Base-by-base conservation (phyloP, 2,888 invertebrate genomes). In the Cecidostiba fungosa region DNA sequence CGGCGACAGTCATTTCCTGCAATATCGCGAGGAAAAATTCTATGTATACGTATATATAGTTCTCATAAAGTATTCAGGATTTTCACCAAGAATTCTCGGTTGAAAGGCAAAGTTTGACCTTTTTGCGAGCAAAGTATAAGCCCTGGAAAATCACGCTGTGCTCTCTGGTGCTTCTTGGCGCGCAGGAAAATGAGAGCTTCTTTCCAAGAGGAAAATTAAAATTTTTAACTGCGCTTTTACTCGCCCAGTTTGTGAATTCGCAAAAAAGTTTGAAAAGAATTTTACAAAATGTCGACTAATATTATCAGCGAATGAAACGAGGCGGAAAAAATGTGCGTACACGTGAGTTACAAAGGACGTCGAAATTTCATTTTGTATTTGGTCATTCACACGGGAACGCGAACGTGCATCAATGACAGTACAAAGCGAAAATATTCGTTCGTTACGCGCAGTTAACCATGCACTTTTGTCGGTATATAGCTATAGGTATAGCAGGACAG, bases 391-490 rank as follows among this genome's bases (percentile, higher is more conserved):
- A 1, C 59, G 26, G 6, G 0, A 6, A 74, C 19, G 3, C 19
- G 29, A 50, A 47, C 29, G 16, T 3, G 14, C 16, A 16, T 19
- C 1, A 8, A 8, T 8, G 29, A 47, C 47, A 29, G 47, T 12
- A 74, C 47, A 74, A 29, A 74, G 50, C 74, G 47, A 50, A 50
- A 50, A 74, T 74, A 26, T 74, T 47, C 47, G 26, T 3, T 29
- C 47, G 73, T 73, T 73, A 73, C 73, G 73, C 73, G 29, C 73
- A 47, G 73, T 74, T 74, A 74, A 47, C 47, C 73, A 74, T 76
- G 14, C 23, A 47, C 23, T 59, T 23, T 59, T 59, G 59, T n/a
- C 59, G 0, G 23, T 10, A 19, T 19, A 43, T 10, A 12, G 10
- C 10, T 43, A 43, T 12, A 43, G 4, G 19, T n/a, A 16, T 4